A percentile compares a stretch with the other conserved stretches of the same genome.
phyloP scores from a whole-genome alignment of 1,140 invertebrate genomes.

The Dufourea novaeangliae region DNA sequence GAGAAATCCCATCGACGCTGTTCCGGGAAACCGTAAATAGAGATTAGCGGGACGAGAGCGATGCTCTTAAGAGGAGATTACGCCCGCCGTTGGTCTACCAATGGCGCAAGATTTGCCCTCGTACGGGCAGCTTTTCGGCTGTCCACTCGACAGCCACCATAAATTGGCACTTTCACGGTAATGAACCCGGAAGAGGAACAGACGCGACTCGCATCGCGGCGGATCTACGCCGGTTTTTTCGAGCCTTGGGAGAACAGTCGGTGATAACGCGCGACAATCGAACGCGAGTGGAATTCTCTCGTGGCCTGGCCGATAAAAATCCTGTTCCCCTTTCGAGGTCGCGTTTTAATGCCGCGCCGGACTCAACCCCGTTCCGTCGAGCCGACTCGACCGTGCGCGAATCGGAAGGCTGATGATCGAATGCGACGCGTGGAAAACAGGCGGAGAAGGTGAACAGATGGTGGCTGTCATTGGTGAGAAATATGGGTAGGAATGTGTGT shows the following conservation, averaged over 20 bases:
- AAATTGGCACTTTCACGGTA: constrained; percentile 56
- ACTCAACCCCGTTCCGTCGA: constrained; percentile 21
- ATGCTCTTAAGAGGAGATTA: constrained; percentile 26
- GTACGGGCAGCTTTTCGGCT: constrained; percentile 14
- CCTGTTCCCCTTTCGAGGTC: constrained; percentile 37
- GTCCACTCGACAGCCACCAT: constrained; percentile 5
- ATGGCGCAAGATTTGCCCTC: background rate
- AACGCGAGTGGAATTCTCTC: constrained; percentile 1
- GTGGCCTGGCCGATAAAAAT: background rate
- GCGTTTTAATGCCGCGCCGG: constrained; percentile 4
- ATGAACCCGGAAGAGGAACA: constrained; percentile 28
- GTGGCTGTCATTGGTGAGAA: too few relatives aligned
- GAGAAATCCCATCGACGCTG: constrained; percentile 17
- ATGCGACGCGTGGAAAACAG: background rate
- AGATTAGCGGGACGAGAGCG: constrained; percentile 30
- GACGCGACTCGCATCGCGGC: background rate
- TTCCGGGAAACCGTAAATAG: constrained; percentile 37
- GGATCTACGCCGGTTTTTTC: constrained; percentile 12
- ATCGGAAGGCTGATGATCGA: constrained; percentile 23
- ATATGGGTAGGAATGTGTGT: too few relatives aligned
- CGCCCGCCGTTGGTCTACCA: background rate
- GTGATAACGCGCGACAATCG: constrained; percentile 24
- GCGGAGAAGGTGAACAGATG: background rate
- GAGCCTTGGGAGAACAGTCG: background rate
- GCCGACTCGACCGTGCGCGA: constrained; percentile 12